These are phyloP conservation scores for Ctenosaura bakeri DNA, from an alignment of 2,797 vertebrate genomes.

Conservation along the genomic window DNA sequence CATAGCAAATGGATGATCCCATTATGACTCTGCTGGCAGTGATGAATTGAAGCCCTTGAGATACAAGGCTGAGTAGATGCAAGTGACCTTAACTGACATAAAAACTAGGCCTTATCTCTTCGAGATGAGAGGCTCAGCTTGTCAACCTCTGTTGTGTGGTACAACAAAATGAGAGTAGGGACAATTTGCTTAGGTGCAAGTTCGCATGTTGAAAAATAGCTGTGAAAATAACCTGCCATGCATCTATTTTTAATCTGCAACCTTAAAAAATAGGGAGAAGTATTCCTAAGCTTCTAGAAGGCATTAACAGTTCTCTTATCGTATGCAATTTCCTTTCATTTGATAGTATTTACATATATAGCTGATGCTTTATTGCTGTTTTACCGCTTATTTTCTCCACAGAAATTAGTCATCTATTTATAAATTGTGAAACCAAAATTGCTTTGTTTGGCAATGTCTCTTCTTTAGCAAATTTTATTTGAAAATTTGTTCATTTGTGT, in stretches of 20 bases:
- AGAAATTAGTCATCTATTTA: background rate
- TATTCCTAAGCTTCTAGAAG: background rate
- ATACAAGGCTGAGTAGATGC: conserved; percentile 49
- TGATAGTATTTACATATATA: background rate
- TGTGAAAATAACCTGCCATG: background rate
- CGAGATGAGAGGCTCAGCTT: conserved; percentile 49
- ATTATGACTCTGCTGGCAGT: conserved; percentile 47
- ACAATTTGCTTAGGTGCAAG: conserved; percentile 20
- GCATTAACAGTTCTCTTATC: background rate
- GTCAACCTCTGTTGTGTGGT: background rate
- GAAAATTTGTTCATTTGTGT: too few relatives aligned
- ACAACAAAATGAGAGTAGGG: conserved; percentile 27
- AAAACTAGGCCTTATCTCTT: conserved; percentile 58
- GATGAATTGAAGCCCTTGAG: conserved; percentile 71
- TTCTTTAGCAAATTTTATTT: background rate
- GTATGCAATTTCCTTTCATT: conserved; percentile 1
- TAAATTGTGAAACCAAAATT: background rate
- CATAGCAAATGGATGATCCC: conserved; percentile 48
- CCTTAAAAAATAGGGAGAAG: conserved; percentile 19
- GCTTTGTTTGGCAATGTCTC: background rate
- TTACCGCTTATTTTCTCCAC: background rate
- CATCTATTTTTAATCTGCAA: background rate
- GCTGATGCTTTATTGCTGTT: conserved; percentile 19
- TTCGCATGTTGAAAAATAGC: conserved; percentile 24
- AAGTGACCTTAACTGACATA: conserved; percentile 63